Conservation (phyloP, 23 tunicate genomes). For the Ascidia mentula region DNA sequence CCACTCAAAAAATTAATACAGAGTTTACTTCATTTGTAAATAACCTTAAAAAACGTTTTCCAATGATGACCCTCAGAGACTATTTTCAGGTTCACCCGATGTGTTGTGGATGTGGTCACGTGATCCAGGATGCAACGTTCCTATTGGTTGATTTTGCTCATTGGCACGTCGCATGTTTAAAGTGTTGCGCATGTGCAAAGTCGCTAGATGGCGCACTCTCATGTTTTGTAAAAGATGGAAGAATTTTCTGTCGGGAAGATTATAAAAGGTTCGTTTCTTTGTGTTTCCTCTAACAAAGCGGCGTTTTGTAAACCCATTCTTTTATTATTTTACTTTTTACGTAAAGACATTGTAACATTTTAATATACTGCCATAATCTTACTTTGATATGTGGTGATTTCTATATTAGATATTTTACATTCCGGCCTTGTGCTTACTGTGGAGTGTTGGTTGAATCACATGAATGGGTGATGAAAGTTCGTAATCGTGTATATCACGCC, state of each 20-base stretch:
- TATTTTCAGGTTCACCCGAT: not conserved
- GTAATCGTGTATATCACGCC: conserved; percentile 40
- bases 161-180: conserved; percentile 55
- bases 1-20: not conserved
- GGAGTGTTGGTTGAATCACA: conserved; percentile 36
- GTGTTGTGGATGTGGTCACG: conserved; percentile 43
- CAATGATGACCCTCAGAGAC: too few relatives aligned
- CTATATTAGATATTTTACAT: conserved; percentile 15
- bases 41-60: too few relatives aligned
- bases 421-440: conserved; percentile 28
- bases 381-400: too few relatives aligned
- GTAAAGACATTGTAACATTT: too few relatives aligned
- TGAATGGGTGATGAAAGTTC: conserved; percentile 51
- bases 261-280: conserved; percentile 17
- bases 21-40: too few relatives aligned
- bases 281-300: too few relatives aligned
- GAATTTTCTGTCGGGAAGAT: conserved; percentile 40
- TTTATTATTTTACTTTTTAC: too few relatives aligned
- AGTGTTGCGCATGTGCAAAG: conserved; percentile 48
- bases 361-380: too few relatives aligned
- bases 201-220: conserved; percentile 10
- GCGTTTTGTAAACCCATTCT: too few relatives aligned
- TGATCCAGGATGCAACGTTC: conserved; percentile 23
- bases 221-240: conserved; percentile 45
- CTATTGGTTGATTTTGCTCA: conserved; percentile 23